Evolutionary conservation across 2,888 invertebrate genomes (phyloP).

Genomic region (Yponomeuta evonymella): DNA sequence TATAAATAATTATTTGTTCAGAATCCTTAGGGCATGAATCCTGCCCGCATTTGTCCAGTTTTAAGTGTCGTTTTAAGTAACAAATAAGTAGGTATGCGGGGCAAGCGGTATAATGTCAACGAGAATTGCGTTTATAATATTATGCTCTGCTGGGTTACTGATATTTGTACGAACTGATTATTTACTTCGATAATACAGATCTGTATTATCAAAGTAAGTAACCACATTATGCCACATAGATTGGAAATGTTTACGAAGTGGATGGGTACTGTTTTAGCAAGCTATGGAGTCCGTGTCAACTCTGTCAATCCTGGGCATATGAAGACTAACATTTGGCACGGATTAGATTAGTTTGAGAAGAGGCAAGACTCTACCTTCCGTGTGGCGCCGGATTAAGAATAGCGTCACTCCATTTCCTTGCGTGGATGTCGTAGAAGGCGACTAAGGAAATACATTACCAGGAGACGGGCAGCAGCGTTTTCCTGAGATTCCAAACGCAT

Average conservation of each 20-base stretch:
- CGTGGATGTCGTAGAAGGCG: too few species aligned
- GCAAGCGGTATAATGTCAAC: too few species aligned
- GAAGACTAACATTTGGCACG: background rate
- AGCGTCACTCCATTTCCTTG: too few species aligned
- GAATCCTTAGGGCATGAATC: too few species aligned
- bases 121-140: too few species aligned
- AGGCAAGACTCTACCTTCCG: background rate
- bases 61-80: too few species aligned
- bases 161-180: too few species aligned
- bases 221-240: background rate
- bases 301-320: background rate
- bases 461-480: background rate
- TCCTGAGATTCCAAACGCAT: background rate
- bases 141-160: too few species aligned
- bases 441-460: background rate
- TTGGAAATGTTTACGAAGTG: constrained; percentile 3
- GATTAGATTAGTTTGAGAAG: background rate
- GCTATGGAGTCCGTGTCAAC: background rate
- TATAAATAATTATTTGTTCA: too few species aligned
- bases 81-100: too few species aligned
- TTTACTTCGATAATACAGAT: too few species aligned
- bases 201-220: background rate
- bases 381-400: constrained; percentile 8
- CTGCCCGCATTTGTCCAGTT: too few species aligned
- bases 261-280: background rate